Percentiles rank a stretch among this genome's conserved stretches.
Evolutionary conservation across 2,888 invertebrate species (phyloP).

Genomic region (Clusia tigrina): DNA sequence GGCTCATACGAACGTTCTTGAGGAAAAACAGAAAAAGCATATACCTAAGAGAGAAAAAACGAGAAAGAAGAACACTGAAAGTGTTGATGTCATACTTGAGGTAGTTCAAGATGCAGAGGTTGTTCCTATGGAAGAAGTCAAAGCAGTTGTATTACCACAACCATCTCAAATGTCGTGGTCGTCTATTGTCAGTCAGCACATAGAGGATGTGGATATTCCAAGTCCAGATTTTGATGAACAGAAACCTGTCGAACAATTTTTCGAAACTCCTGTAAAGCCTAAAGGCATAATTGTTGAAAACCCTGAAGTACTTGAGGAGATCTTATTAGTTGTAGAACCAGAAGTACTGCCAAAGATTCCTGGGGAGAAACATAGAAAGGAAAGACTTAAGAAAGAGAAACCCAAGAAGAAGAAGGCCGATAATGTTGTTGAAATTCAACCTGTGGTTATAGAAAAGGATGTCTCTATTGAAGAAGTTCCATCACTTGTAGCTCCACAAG

Average conservation of each 20-base stretch:
- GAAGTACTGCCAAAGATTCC: no score
- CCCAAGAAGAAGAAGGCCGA: no score
- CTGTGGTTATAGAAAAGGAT: no score
- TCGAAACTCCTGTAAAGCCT: no score
- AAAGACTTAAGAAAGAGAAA: no score
- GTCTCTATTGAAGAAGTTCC: no score
- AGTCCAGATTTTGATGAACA: background rate
- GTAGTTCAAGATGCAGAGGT: background rate
- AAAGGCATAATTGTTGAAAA: no score
- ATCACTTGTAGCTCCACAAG: conserved; percentile 1
- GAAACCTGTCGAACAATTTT: background rate
- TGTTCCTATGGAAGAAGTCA: no score
- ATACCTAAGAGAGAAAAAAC: conserved; percentile 21
- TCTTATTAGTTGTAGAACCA: no score
- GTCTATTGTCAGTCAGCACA: conserved; percentile 19
- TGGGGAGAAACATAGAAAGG: no score
- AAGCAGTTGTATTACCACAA: background rate
- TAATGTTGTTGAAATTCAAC: no score
- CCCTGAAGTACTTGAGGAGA: no score
- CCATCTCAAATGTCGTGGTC: conserved; percentile 1
- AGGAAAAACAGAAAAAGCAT: conserved; percentile 12
- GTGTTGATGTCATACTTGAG: background rate
- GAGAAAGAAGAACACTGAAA: background rate
- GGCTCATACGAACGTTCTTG: background rate
- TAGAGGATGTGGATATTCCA: conserved; percentile 10